These are phyloP conservation scores for Amblyteles armatorius DNA, from an alignment of 2,888 invertebrate species.

Conservation along the genomic window DNA sequence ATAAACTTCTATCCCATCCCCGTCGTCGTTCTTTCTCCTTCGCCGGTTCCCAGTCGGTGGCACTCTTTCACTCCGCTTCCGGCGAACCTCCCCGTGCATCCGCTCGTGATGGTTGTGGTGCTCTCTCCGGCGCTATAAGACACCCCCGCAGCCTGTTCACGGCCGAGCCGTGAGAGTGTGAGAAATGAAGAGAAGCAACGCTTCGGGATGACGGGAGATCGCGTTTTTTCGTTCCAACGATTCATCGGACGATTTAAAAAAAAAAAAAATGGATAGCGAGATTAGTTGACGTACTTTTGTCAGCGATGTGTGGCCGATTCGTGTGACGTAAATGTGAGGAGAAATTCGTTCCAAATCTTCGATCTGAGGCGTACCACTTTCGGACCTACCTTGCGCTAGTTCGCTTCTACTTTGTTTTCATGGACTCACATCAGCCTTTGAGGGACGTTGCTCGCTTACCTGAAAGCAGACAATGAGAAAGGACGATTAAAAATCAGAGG, in stretches of 20 bases:
- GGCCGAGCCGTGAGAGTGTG: constrained; percentile 1
- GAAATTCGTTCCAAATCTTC: not conserved
- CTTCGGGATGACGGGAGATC: not conserved
- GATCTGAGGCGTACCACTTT: not conserved
- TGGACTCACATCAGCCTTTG: not conserved
- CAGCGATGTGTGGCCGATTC: not conserved
- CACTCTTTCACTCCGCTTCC: constrained; percentile 61
- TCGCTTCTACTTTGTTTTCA: constrained; percentile 1
- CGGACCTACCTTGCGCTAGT: constrained; percentile 43
- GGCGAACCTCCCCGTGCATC: constrained; percentile 1
- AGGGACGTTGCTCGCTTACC: constrained; percentile 46
- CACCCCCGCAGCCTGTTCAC: constrained; percentile 19
- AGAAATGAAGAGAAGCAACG: constrained; percentile 2
- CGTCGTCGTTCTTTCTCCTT: constrained; percentile 68
- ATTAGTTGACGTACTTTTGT: not conserved
- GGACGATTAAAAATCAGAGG: constrained; percentile 24
- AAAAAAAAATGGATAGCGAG: not conserved
- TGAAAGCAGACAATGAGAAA: constrained; percentile 53
- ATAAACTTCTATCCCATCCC: constrained; percentile 80
- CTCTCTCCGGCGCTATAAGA: not conserved
- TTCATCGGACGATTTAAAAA: constrained; percentile 21
- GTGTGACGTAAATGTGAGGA: not conserved
- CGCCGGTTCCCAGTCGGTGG: constrained; percentile 25
- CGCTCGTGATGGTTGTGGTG: not conserved
- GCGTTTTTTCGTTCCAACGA: not conserved